These are phyloP conservation scores for Aphelocoma californica DNA, from an alignment of 2,797 vertebrate genomes.

Conservation along the genomic window DNA sequence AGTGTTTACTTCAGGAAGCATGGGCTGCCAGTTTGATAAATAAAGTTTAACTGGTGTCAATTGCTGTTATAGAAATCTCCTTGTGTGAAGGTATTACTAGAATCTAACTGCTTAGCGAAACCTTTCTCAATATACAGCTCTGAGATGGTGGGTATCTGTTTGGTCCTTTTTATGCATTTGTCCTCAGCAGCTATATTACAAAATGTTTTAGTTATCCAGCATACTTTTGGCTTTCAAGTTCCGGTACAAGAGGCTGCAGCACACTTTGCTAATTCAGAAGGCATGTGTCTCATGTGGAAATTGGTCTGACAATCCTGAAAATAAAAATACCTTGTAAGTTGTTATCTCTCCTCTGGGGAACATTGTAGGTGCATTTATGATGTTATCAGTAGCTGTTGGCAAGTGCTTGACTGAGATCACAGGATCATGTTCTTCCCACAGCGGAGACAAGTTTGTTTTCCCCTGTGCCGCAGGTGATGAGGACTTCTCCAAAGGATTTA, in stretches of 20 bases:
- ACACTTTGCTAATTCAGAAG: background rate
- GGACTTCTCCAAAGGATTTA: background rate
- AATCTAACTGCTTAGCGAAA: background rate
- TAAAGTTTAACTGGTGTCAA: slow-evolving; percentile 1
- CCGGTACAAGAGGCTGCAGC: background rate
- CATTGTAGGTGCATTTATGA: background rate
- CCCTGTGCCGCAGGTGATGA: background rate
- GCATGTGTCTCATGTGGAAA: background rate
- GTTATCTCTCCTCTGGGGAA: slow-evolving; percentile 21
- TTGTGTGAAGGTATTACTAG: background rate
- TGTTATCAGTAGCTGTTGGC: slow-evolving; percentile 35
- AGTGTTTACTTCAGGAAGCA: slow-evolving; percentile 50
- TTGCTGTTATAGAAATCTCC: background rate
- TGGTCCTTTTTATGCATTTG: background rate
- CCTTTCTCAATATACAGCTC: background rate
- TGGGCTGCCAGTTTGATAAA: slow-evolving; percentile 9
- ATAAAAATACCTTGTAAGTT: background rate
- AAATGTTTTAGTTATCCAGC: background rate
- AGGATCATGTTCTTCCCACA: background rate
- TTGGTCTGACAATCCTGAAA: background rate
- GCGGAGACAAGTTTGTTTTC: background rate
- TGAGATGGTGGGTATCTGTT: background rate
- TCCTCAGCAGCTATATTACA: background rate
- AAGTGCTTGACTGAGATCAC: background rate
- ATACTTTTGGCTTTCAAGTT: background rate